A percentile compares a stretch with the other conserved stretches of the same genome.
Evolutionary conservation across 2,113 vertebrate genomes (phyloP).

Genomic region (human (Homo sapiens)): GRCh38 chr4:156524001-156524500

Average conservation of each 20-base stretch:
- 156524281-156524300: not conserved
- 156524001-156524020: not conserved
- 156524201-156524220: constrained; percentile 1
- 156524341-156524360: not conserved
- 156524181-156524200: not conserved
- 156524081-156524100: not conserved
- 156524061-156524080: not conserved
- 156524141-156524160: not conserved
- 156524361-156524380: not conserved
- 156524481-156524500: not conserved
- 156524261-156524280: not conserved
- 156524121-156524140: not conserved
- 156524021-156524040: not conserved
- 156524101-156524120: not conserved
- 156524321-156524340: not conserved
- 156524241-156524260: not conserved
- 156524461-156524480: not conserved
- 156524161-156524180: not conserved
- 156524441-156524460: not conserved
- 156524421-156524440: not conserved
- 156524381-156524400: not conserved
- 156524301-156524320: not conserved
- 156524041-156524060: not conserved
- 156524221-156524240: not conserved
- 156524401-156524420: not conserved